These are phyloP conservation scores for Notamacropus eugenii DNA, from an alignment of 2,797 vertebrate genomes.

Conservation along the genomic window DNA sequence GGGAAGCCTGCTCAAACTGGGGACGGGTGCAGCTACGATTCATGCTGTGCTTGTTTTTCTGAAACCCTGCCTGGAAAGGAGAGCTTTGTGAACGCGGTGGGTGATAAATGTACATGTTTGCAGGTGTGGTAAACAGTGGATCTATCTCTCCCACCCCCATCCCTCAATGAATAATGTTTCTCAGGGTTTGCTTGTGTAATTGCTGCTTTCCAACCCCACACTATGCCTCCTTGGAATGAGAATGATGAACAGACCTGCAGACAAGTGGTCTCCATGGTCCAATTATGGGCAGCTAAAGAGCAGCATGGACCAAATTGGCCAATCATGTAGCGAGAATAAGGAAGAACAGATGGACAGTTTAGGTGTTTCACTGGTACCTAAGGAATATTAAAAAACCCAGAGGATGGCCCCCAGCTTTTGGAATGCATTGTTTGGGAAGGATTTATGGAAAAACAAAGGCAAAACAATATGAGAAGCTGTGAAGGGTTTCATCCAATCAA, in stretches of 20 bases:
- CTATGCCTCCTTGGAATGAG: slow-evolving; percentile 36
- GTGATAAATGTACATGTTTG: neutral
- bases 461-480: neutral
- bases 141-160: neutral
- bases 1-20: neutral
- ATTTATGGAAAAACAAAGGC: neutral
- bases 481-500: neutral
- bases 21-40: neutral
- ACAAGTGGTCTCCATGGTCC: neutral
- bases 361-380: neutral
- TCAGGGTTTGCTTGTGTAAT: slow-evolving; percentile 11
- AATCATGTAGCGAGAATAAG: neutral
- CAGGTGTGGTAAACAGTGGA: neutral
- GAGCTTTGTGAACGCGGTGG: neutral
- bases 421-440: neutral
- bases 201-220: slow-evolving; percentile 16
- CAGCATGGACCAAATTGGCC: neutral
- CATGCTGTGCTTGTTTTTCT: neutral
- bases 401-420: neutral
- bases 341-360: neutral
- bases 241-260: slow-evolving; percentile 27
- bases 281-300: slow-evolving; percentile 19
- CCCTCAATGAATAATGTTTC: slow-evolving; percentile 36
- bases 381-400: neutral
- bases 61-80: slow-evolving; percentile 5